A percentile compares a stretch with the other conserved stretches of the same genome.
These are phyloP conservation scores for Tanytarsus gracilentus DNA, from an alignment of 2,888 invertebrate species.

Conservation along the genomic window DNA sequence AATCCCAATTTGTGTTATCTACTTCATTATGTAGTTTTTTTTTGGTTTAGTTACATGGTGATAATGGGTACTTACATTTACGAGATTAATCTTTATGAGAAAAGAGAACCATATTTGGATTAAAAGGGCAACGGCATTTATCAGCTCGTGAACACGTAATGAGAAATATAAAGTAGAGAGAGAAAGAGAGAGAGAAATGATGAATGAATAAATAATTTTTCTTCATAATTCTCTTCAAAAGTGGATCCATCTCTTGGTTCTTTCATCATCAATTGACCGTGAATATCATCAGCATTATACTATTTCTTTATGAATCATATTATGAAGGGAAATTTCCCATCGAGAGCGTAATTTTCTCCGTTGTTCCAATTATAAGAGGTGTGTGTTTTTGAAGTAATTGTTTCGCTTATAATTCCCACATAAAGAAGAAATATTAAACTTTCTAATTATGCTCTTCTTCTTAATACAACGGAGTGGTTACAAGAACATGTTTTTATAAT, in stretches of 20 bases:
- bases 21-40: constrained; percentile 1
- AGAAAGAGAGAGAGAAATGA: constrained; percentile 19
- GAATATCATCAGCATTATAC: too few species aligned
- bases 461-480: background rate
- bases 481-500: too few species aligned
- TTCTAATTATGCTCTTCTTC: background rate
- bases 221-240: too few species aligned
- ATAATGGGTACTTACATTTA: constrained; percentile 26
- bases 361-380: too few species aligned
- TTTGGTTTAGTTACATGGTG: background rate
- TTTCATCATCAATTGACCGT: too few species aligned
- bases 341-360: too few species aligned
- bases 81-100: constrained; percentile 29
- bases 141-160: constrained; percentile 23
- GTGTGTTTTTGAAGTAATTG: too few species aligned
- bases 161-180: too few species aligned
- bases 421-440: background rate
- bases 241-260: too few species aligned
- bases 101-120: constrained; percentile 23
- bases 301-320: too few species aligned
- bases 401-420: too few species aligned
- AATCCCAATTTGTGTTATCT: background rate
- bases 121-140: constrained; percentile 14
- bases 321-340: too few species aligned
- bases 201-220: constrained; percentile 1